phyloP scores from a whole-genome alignment of 2,113 vertebrate genomes.

The Arizona elegans region DNA sequence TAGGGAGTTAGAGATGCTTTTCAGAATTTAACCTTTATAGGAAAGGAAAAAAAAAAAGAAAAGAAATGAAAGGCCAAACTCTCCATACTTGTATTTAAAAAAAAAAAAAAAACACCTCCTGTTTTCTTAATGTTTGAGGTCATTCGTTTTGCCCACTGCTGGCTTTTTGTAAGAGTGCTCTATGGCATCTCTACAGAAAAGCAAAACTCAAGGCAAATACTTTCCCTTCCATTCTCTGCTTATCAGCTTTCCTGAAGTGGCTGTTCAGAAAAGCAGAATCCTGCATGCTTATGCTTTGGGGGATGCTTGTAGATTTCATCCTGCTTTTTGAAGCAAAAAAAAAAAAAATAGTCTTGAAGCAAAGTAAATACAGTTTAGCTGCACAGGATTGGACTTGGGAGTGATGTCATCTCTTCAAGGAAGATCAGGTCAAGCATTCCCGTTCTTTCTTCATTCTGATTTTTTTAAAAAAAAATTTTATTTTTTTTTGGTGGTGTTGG shows the following conservation, averaged over 20 bases:
- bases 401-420: neutral
- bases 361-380: neutral
- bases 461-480: no score
- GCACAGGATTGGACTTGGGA: neutral
- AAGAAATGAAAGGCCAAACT: neutral
- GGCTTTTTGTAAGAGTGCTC: neutral
- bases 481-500: neutral
- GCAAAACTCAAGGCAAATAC: neutral
- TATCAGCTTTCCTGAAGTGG: neutral
- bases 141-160: neutral
- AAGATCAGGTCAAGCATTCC: neutral
- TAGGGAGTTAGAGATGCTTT: conserved; percentile 10
- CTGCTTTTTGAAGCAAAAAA: neutral
- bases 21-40: conserved; percentile 1
- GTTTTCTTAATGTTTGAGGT: neutral
- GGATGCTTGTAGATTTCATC: neutral
- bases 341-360: neutral
- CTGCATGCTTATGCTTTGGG: neutral
- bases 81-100: neutral
- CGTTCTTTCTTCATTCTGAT: neutral
- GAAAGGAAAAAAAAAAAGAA: neutral
- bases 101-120: neutral
- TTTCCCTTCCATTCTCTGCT: neutral
- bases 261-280: neutral
- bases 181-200: conserved; percentile 2